Conservation (phyloP, 2,113 vertebrate species). For the Plotosus lineatus region DNA sequence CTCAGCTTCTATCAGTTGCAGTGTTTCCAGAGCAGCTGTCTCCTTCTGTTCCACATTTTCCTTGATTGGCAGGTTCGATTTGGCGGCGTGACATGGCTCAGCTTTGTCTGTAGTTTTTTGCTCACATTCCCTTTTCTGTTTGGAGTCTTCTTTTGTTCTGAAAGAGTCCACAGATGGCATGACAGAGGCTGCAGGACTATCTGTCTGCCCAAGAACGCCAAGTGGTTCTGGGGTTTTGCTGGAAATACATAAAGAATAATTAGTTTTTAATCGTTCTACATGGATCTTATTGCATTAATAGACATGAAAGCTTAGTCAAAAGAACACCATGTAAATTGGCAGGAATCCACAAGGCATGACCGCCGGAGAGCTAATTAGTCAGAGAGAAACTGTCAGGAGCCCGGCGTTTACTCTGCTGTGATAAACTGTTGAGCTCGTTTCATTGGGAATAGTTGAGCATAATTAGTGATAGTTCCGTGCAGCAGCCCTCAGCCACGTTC, state of each 20-base stretch:
- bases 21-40: background rate
- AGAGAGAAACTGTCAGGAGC: slow-evolving; percentile 7
- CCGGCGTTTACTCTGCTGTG: background rate
- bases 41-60: slow-evolving; percentile 31
- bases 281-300: background rate
- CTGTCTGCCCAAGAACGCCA: background rate
- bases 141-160: background rate
- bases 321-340: background rate
- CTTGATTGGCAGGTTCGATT: slow-evolving; percentile 18
- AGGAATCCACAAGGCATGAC: background rate
- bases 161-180: background rate
- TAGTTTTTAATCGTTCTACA: background rate
- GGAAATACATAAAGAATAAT: slow-evolving; percentile 6
- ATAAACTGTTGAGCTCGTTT: background rate
- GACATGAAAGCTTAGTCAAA: background rate
- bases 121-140: background rate
- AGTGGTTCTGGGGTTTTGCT: background rate
- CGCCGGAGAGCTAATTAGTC: background rate
- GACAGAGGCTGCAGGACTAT: background rate
- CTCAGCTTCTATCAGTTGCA: background rate
- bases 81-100: background rate
- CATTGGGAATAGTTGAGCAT: background rate
- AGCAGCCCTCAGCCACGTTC: background rate
- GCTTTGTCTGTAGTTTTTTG: background rate
- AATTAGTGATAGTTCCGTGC: background rate